Base-by-base conservation (phyloP, 2,797 vertebrate genomes). In the Pterois miles region DNA sequence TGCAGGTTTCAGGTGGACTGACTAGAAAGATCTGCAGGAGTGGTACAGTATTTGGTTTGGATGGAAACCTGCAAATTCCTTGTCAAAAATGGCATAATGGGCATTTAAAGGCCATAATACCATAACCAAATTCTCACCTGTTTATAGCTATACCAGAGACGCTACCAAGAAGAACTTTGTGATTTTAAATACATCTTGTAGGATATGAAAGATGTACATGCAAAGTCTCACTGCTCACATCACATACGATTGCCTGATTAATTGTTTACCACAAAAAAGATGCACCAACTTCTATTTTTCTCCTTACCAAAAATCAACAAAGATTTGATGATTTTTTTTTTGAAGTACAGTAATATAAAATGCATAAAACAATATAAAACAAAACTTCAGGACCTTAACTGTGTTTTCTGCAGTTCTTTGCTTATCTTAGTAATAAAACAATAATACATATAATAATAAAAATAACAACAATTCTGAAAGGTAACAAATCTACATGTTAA, bases 401-500 rank as follows among this genome's bases (percentile, higher is more conserved):
- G 48, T 23, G 22, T 25, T 4, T 25, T 12, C 3, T 50, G 4
- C 5, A 29, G 11, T 23, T 36, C 22, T 53, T 58, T 4, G 10
- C 6, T 23, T 8, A 11, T 66, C 16, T 22, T 29, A 20, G 8
- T 27, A 11, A 29, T 29, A 29, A 29, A 29, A 29, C 5, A 9
- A 34, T 34, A 34, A 34, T 9, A 34, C 4, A 4, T 4, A 34
- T 34, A 7, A n/a, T 5, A 43, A 56, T 10, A 6, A 31, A 20
- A 7, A 4, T 25, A 53, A n/a, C 0, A 46, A n/a, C 18, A 1
- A 31, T 48, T 76, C 8, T 16, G 27, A 4, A 56, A 38, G 12
- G 12, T 18, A 63, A 23, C 3, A 0, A 65, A 53, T 22, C 8
- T 0, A 10, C 31, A n/a, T 20, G 3, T 13, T 62, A 11, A 96